Conservation (phyloP, 2,888 invertebrate genomes). For the Neuroscelio doddi region DNA sequence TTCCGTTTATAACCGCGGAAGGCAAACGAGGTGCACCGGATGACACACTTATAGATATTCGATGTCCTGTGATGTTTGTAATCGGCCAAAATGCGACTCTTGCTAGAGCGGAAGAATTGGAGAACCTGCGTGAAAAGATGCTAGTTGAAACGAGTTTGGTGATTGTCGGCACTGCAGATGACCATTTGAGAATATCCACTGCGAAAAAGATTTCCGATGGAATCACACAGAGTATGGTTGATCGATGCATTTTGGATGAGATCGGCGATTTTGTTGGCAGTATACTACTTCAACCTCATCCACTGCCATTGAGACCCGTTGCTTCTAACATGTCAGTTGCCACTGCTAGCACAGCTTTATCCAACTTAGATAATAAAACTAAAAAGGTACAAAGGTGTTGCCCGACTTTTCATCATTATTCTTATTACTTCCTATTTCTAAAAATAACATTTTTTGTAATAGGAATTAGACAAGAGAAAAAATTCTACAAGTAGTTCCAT, state of each 20-base stretch:
- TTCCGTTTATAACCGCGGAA: conserved; percentile 82
- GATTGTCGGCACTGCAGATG: conserved; percentile 86
- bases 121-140: conserved; percentile 84
- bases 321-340: conserved; percentile 22
- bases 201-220: conserved; percentile 82
- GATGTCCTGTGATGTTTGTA: conserved; percentile 84
- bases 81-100: conserved; percentile 83
- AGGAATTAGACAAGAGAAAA: conserved; percentile 70
- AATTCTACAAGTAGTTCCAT: conserved; percentile 74
- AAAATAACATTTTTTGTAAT: not conserved
- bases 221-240: conserved; percentile 86
- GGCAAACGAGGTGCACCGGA: conserved; percentile 84
- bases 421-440: not conserved
- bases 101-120: conserved; percentile 82
- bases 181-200: conserved; percentile 80
- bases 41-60: conserved; percentile 82
- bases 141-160: conserved; percentile 83
- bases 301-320: conserved; percentile 73
- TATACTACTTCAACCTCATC: conserved; percentile 76
- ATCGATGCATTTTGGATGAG: conserved; percentile 83
- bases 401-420: no score
- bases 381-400: conserved; percentile 25
- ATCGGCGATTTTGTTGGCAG: conserved; percentile 78
- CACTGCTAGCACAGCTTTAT: conserved; percentile 13
- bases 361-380: conserved; percentile 46